Base-by-base conservation (phyloP, 2,113 vertebrate species). In the Dromaius novaehollandiae region DNA sequence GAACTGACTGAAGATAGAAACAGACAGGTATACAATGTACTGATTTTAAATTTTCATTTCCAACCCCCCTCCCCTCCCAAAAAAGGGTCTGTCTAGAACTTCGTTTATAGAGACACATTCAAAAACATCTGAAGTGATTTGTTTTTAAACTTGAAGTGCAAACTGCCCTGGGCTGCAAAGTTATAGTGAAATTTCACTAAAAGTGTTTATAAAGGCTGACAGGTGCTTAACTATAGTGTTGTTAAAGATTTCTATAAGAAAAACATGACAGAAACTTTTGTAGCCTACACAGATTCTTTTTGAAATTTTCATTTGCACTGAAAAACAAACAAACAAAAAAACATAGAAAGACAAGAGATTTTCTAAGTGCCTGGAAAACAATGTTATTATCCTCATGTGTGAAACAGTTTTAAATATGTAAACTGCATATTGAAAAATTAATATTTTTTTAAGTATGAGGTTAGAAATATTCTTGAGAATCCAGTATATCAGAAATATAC, bases 381-480 rank as follows among this genome's bases (percentile, higher is more conserved):
- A 20, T 3, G 32, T 1, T 51, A 14, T 66, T 85, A 66, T 3
- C 32, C 15, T 83, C 50, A 65, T 11, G n/a, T 22, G 65, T 11
- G 16, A 65, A 88, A 76, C 26, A 42, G 6, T 73, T 76, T 60
- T 68, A 86, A 64, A 60, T 64, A 68, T 17, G 4, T 16, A 69
- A 60, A 60, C 73, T 42, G 46, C 25, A 0, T 36, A 64, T 56
- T 83, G 8, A 69, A 32, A 88, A 77, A 2, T 50, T 34, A 83
- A 69, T 4, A 71, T 56, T 0, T 0, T 42, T 84, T 82, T 44
- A n/a, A 6, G 6, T 66, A 9, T 42, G n/a, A 40, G 48, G 4
- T 21, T 84, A 86, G 25, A 75, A 81, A 70, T 66, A 65, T 38
- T 90, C 28, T 20, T 48, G 24, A 53, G 8, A 85, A 70, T 26